Conservation (phyloP, 2,888 invertebrate species). For the Eledona agricola region DNA sequence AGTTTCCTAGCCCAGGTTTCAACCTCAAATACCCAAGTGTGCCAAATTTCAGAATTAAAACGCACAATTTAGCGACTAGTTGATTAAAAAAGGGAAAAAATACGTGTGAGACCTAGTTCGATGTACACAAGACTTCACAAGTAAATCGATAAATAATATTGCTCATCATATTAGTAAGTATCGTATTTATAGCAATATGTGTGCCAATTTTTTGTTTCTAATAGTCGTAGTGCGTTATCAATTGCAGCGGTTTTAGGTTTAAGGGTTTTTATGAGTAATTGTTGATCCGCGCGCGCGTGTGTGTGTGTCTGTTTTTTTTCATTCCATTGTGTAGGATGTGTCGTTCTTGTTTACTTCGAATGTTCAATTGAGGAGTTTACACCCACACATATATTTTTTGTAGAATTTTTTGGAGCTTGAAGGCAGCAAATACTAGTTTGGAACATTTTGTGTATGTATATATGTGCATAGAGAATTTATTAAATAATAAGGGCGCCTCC, state of each 20-base stretch:
- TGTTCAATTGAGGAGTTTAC: constrained; percentile 25
- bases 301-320: too few relatives aligned
- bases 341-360: constrained; percentile 38
- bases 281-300: too few relatives aligned
- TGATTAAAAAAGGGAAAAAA: too few relatives aligned
- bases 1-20: neutral
- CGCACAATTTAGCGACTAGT: constrained; percentile 36
- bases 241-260: constrained; percentile 10
- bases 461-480: constrained; percentile 39
- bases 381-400: constrained; percentile 48
- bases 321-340: constrained; percentile 29
- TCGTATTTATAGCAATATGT: constrained; percentile 45
- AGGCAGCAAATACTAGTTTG: constrained; percentile 34
- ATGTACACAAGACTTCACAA: constrained; percentile 38
- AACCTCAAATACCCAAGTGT: constrained; percentile 30
- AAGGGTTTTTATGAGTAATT: constrained; percentile 5
- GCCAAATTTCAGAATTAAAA: constrained; percentile 34
- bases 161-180: constrained; percentile 36
- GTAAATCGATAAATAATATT: constrained; percentile 25
- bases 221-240: constrained; percentile 20
- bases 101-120: constrained; percentile 28
- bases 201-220: constrained; percentile 44
- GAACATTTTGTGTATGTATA: constrained; percentile 48
- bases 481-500: constrained; percentile 27
- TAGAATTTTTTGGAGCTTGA: constrained; percentile 47